phyloP scores from a whole-genome alignment of 2,797 vertebrate species.

The Betta splendens region DNA sequence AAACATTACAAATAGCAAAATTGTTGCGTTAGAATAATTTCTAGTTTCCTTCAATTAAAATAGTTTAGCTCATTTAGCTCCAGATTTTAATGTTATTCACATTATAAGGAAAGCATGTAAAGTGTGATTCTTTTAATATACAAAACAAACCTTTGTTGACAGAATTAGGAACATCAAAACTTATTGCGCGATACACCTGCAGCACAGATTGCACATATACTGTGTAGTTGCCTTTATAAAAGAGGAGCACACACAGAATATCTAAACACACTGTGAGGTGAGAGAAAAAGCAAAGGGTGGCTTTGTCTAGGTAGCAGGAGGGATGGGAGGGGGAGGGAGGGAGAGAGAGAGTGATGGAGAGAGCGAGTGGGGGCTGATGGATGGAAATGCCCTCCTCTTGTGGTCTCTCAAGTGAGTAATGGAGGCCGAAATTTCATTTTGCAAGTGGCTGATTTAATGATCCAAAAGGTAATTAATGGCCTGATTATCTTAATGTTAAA shows the following conservation, averaged over 20 bases:
- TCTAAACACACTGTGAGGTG: background rate
- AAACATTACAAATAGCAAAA: background rate
- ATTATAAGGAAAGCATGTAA: too few relatives aligned
- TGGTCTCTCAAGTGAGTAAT: slow-evolving; percentile 99
- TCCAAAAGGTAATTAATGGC: slow-evolving; percentile 99
- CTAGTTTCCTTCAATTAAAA: too few relatives aligned
- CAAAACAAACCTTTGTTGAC: too few relatives aligned
- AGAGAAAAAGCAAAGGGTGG: slow-evolving; percentile 9
- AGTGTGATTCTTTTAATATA: too few relatives aligned
- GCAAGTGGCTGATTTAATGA: slow-evolving; percentile 99
- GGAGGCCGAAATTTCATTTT: slow-evolving; percentile 99
- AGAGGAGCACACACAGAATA: background rate
- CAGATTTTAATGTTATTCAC: too few relatives aligned
- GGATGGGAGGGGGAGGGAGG: slow-evolving; percentile 11
- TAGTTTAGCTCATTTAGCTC: too few relatives aligned
- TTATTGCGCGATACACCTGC: too few relatives aligned
- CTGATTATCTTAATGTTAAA: slow-evolving; percentile 99
- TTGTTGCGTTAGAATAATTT: background rate
- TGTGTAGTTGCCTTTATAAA: background rate
- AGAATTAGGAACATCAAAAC: too few relatives aligned
- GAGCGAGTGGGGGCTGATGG: slow-evolving; percentile 75
- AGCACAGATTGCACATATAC: too few relatives aligned
- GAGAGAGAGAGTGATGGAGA: background rate
- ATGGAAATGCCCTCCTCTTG: slow-evolving; percentile 85
- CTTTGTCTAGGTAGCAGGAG: slow-evolving; percentile 43